A percentile compares a stretch with the other conserved stretches of the same genome.
These are phyloP conservation scores for Pectinophora gossypiella DNA, from an alignment of 1,140 invertebrate species.

Conservation along the genomic window DNA sequence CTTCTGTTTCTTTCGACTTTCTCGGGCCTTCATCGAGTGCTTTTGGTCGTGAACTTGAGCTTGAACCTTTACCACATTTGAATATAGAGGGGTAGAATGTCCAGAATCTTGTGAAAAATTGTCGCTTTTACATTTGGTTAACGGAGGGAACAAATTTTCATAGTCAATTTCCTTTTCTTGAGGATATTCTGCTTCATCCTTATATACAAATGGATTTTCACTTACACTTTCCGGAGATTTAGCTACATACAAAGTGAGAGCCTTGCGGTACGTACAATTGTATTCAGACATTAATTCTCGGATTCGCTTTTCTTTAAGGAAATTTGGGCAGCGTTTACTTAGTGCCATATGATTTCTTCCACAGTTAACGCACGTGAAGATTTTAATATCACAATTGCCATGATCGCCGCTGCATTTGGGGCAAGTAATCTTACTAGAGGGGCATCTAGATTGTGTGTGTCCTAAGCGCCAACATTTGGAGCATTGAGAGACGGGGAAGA, in stretches of 20 bases:
- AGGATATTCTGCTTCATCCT: no score
- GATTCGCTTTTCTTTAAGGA: neutral
- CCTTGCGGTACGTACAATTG: neutral
- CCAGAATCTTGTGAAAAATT: no score
- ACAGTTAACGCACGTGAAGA: conserved; percentile 5
- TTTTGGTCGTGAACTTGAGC: no score
- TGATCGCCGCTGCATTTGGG: conserved; percentile 9
- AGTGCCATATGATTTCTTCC: conserved; percentile 4
- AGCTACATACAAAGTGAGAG: neutral
- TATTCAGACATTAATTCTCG: conserved; percentile 4
- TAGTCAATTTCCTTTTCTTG: no score
- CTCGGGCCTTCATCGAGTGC: no score
- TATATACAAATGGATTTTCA: no score
- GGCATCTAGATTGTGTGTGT: neutral
- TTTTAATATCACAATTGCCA: conserved; percentile 1
- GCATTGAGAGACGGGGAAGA: neutral
- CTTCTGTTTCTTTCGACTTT: no score
- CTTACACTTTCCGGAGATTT: no score
- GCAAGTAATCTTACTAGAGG: conserved; percentile 3
- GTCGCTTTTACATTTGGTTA: no score
- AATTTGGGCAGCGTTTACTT: conserved; percentile 1
- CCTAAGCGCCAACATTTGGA: conserved; percentile 3
- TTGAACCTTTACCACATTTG: no score
- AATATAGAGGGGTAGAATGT: no score
- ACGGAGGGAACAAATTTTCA: no score